Conservation (phyloP, 2,113 vertebrate genomes). For the Gobio gobio region DNA sequence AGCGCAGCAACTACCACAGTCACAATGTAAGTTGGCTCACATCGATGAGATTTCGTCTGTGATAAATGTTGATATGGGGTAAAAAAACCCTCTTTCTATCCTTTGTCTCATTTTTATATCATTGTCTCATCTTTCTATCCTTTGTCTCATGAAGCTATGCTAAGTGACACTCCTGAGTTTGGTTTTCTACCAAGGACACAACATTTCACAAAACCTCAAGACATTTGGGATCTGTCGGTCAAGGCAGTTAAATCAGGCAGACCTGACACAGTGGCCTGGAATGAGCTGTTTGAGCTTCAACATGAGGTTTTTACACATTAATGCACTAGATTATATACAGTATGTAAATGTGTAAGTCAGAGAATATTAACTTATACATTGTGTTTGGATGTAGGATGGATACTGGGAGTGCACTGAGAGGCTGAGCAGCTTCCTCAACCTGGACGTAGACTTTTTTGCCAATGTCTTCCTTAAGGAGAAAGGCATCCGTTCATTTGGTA, state of each 20-base stretch:
- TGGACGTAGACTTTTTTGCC: slow-evolving; percentile 75
- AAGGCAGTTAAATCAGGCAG: neutral
- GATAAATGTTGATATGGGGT: neutral
- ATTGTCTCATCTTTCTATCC: too few relatives aligned
- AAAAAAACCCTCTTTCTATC: neutral
- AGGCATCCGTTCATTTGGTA: slow-evolving; percentile 85
- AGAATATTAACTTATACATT: neutral
- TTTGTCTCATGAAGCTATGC: too few relatives aligned
- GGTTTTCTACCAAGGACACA: neutral
- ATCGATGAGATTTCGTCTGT: neutral
- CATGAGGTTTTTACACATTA: slow-evolving; percentile 58
- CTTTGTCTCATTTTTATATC: too few relatives aligned
- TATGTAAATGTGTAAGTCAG: neutral
- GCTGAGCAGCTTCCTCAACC: slow-evolving; percentile 73
- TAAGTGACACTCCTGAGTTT: too few relatives aligned
- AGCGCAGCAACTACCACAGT: neutral
- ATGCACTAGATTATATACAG: neutral
- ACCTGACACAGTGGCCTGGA: slow-evolving; percentile 54
- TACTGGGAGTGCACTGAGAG: slow-evolving; percentile 81
- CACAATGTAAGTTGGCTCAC: neutral
- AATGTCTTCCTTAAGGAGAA: slow-evolving; percentile 79
- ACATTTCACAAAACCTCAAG: neutral
- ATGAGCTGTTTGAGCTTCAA: slow-evolving; percentile 75
- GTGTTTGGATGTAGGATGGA: slow-evolving; percentile 75
- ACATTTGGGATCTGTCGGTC: neutral